Base-by-base conservation (phyloP, 2,888 invertebrate genomes). In the Rotaria sp. region DNA sequence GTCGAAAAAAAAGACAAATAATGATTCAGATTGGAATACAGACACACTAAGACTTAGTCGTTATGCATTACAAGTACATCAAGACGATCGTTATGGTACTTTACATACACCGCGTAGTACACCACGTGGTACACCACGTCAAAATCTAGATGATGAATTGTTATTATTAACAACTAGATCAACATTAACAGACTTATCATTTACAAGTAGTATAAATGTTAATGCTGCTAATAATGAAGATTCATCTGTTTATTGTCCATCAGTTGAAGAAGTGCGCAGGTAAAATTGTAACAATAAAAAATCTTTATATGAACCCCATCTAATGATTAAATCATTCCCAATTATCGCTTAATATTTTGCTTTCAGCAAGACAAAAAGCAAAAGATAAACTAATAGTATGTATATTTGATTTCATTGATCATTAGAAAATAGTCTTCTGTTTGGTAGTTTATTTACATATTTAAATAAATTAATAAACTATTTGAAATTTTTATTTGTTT, bases 81-180 rank as follows among this genome's bases (percentile, higher is more conserved):
- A 80, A 38, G 41, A 45, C 45, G 38, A 80, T 80, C 41, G 30
- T 45, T 45, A 80, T 26, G 45, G 75, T 26, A 80, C 26, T 45
- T 80, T 80, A 80, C 45, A 45, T 45, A 80, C 75, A 45, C 75
- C 75, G 26, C 75, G 75, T 24, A 80, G 38, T 80, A 80, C 75
- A 30, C n/a, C 75, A 24, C 41, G 38, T 26, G 41, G 24, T 18
- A 50, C 50, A 50, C 50, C 50, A 50, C 50, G 50, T 50, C 3
- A 13, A 80, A 35, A 67, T 35, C 13, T 30, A 0, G 35, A 67
- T 21, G 75, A 80, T 26, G 45, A 45, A 3, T 24, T 80, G 38
- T 45, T 26, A 26, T 18, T 67, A n/a, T 30, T 13, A 38, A 80
- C 75, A 80, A 24, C 75, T 26, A 45, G 75, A 41, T 80, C 75